Evolutionary conservation across 2,113 vertebrate genomes (phyloP).

Genomic region (Recurvirostra avosetta): DNA sequence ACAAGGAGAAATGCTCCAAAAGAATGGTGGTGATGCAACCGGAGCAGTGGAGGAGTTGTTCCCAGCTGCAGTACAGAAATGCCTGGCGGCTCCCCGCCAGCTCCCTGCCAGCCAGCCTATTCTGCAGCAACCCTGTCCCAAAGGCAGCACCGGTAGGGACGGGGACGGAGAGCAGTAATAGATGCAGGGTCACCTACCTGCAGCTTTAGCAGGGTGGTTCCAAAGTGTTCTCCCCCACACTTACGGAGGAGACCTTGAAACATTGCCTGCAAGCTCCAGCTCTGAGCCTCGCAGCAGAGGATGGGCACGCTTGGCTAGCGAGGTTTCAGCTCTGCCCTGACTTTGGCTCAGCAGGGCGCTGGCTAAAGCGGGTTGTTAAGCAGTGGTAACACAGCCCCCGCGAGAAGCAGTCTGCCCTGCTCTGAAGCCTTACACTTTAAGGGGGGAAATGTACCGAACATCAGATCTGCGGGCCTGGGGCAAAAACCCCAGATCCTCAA

Average conservation of each 20-base stretch:
- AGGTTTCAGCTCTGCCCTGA: not conserved
- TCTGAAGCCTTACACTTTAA: not conserved
- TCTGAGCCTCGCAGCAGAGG: not conserved
- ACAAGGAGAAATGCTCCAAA: not conserved
- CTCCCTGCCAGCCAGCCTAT: not conserved
- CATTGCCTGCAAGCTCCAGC: not conserved
- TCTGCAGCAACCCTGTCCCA: not conserved
- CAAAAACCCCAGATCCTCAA: not conserved
- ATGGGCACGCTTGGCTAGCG: accelerated
- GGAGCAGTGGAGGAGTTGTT: not conserved
- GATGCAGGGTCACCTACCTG: no score
- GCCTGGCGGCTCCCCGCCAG: not conserved
- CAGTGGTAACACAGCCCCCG: not conserved
- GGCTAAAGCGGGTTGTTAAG: accelerated
- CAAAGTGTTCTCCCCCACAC: not conserved
- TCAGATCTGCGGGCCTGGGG: not conserved
- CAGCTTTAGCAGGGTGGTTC: not conserved
- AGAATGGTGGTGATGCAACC: not conserved
- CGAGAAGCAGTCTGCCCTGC: not conserved
- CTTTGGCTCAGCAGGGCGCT: not conserved
- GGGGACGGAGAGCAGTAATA: accelerated
- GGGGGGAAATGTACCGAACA: not conserved
- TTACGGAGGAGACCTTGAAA: not conserved
- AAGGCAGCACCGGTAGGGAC: accelerated
- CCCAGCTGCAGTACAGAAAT: not conserved